Evolutionary conservation across 2,113 vertebrate genomes (phyloP).

Genomic region (Hystrix brachyura): DNA sequence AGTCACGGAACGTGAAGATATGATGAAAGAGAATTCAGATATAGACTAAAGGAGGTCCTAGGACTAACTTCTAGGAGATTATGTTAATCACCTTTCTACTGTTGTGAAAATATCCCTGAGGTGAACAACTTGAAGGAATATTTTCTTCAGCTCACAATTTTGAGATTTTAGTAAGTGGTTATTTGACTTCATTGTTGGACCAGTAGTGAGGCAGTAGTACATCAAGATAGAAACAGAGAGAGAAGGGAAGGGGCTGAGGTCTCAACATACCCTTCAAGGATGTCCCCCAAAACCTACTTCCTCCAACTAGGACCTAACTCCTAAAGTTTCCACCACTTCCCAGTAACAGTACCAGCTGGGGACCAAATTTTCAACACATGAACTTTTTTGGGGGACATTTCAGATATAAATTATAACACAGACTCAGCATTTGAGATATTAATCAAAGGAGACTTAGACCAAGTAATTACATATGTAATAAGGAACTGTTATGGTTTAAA

Average conservation of each 20-base stretch:
- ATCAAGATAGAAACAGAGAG: not conserved
- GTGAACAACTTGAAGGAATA: not conserved
- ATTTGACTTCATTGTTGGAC: not conserved
- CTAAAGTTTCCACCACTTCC: not conserved
- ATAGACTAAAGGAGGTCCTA: not conserved
- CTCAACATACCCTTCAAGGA: too few species aligned
- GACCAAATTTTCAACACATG: not conserved
- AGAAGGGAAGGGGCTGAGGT: not conserved
- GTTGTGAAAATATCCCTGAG: not conserved
- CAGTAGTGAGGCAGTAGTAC: not conserved
- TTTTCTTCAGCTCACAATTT: not conserved
- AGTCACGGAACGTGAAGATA: not conserved
- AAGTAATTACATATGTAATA: not conserved
- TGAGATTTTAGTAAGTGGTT: too few species aligned
- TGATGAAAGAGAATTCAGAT: not conserved
- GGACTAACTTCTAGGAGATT: not conserved
- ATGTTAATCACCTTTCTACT: not conserved
- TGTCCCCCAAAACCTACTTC: too few species aligned
- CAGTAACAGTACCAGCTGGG: not conserved
- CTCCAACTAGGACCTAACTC: not conserved
- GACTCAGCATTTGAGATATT: not conserved
- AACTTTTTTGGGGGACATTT: too few species aligned
- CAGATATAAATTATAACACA: not conserved
- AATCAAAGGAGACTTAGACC: not conserved
- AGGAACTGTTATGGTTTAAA: not conserved